Evolutionary conservation across 64 coral and sea anemone species (phyloP), one percentile per base, ranked within the genome.

Genomic region (Porites australiensis): DNA sequence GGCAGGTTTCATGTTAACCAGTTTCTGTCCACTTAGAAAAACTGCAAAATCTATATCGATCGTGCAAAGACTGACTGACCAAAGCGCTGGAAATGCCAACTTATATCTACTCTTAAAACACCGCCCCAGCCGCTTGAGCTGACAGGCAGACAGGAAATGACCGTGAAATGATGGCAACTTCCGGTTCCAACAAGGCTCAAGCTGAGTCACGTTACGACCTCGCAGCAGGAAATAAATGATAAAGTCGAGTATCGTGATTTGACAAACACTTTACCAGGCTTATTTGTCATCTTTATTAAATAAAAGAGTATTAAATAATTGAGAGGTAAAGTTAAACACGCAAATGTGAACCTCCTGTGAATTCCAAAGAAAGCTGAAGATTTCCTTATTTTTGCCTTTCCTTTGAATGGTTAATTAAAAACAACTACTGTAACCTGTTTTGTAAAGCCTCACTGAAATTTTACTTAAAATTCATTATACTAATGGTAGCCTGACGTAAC

Each of bases 141-240:
- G 81, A 83, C 81, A 83, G 19, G 44, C 43, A 83, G 63, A 83
- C 81, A 83, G 81, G 81, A 83, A 83, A 67, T 83, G 46, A 50
- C 44, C 3, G 61, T 14, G 61, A 83, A 67, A 19, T 83, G 60
- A 67, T 18, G 15, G 47, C 46, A 2, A 18, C 81, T 66, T 83
- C 81, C 81, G 81, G 16, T 46, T 64, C 77, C 54, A 79, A n/a
- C 52, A 13, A 55, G 20, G 54, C 50, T 14, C 27, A 37, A 37
- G 27, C 27, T 8, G 6, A 21, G 22, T 23, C 23, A 64, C 27
- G 79, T 59, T 64, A 14, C 7, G 46, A 45, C 44, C 18, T 68
- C 5, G 16, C 64, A 18, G 64, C 64, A n/a, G 6, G 20, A 21
- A 14, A 18, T 19, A 71, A 4, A 15, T 12, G 44, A 74, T 13